phyloP scores from a whole-genome alignment of 2,888 invertebrate species.

The Isoperla grammatica region DNA sequence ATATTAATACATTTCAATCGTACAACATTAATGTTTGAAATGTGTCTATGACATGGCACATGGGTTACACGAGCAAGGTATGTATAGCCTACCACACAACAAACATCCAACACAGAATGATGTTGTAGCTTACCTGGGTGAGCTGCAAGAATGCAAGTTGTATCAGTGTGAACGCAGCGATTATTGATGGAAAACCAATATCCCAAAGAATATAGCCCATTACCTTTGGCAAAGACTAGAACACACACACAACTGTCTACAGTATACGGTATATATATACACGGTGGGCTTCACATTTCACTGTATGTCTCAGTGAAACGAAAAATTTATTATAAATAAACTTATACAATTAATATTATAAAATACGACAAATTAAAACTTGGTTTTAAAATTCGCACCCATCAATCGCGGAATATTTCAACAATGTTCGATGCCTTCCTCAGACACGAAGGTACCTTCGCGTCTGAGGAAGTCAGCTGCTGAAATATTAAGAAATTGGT shows the following conservation, averaged over 20 bases:
- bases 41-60: background rate
- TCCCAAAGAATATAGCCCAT: slow-evolving; percentile 51
- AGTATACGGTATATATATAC: background rate
- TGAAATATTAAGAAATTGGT: too few species aligned
- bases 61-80: background rate
- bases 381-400: too few species aligned
- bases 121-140: slow-evolving; percentile 44
- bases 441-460: too few species aligned
- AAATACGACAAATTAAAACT: too few species aligned
- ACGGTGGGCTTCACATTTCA: background rate
- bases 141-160: slow-evolving; percentile 52
- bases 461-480: too few species aligned
- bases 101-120: slow-evolving; percentile 1
- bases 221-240: slow-evolving; percentile 47
- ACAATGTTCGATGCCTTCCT: too few species aligned
- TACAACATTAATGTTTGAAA: slow-evolving; percentile 3
- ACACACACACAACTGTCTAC: slow-evolving; percentile 19
- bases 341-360: too few species aligned
- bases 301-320: too few species aligned
- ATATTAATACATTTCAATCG: background rate
- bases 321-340: too few species aligned
- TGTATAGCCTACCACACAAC: slow-evolving; percentile 1
- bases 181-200: slow-evolving; percentile 52
- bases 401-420: too few species aligned
- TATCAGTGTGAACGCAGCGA: slow-evolving; percentile 52